Evolutionary conservation across 2,797 vertebrate genomes (phyloP), one percentile per base, ranked within the genome.

Genomic region (Enteromius mattozi): DNA sequence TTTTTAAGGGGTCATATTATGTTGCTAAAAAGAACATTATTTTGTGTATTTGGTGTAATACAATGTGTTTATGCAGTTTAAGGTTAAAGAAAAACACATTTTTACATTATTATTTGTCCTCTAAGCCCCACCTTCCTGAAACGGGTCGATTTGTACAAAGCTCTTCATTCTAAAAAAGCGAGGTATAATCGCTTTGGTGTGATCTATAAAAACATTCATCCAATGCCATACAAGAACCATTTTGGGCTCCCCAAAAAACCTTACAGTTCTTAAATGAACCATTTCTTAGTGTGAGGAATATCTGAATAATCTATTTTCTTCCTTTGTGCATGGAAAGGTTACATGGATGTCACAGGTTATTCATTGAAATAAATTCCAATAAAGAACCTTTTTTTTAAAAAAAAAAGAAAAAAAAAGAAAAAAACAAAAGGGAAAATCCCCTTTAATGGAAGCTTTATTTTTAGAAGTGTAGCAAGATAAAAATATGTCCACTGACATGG

Each of bases 401-500:
- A 3, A 35, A 35, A 35, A n/a, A n/a, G n/a, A 35, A 35, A 35
- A 35, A 35, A 35, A 35, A 6, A 6, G 6, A 35, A 37, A 37
- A 5, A 7, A 37, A 6, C 6, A 37, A 37, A 37, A 37, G 1
- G 24, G 0, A 51, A 51, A 51, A 74, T 45, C 12, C 40, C 69
- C 21, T 45, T 71, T 24, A 3, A 51, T 68, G 30, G 3, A 14
- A 17, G 2, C 16, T 14, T 35, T 54, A 54, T 54, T 75, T 75
- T 54, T 54, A 35, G 13, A 35, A 76, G 51, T 24, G 21, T 5
- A 14, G 19, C 33, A 40, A 59, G 30, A 65, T 51, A 37, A 63
- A 51, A 35, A 82, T 66, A 49, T 61, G 17, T 10, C 37, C 14
- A 42, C 19, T 66, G 71, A 66, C 21, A 82, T 75, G 59, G 59